A percentile compares a stretch with the other conserved stretches of the same genome.
Conservation (phyloP, 1,140 invertebrate genomes). For the Rhysida immarginata region DNA sequence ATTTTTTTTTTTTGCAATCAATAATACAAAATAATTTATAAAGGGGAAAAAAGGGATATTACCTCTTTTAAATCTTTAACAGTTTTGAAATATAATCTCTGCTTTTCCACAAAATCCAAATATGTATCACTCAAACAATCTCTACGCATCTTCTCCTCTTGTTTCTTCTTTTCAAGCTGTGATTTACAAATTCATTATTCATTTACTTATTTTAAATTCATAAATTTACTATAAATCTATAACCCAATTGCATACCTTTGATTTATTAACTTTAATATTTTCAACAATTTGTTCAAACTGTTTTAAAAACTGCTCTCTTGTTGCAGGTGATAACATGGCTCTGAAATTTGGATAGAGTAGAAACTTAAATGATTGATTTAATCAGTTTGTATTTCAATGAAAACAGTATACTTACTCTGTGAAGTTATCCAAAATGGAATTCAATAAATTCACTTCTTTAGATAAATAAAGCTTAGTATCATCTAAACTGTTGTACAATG, state of each 20-base stretch:
- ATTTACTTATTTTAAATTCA: neutral
- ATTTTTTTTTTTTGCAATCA: no score
- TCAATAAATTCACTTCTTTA: conserved; percentile 78
- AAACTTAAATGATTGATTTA: neutral
- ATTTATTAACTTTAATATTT: conserved; percentile 61
- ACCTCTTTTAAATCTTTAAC: conserved; percentile 53
- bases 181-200: neutral
- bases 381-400: neutral
- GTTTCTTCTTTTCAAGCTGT: conserved; percentile 36
- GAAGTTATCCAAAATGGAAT: conserved; percentile 89
- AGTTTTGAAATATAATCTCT: conserved; percentile 67
- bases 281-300: conserved; percentile 77
- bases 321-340: conserved; percentile 29
- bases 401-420: conserved; percentile 48
- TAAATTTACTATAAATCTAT: neutral
- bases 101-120: conserved; percentile 54
- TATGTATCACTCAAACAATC: conserved; percentile 53
- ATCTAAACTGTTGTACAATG: conserved; percentile 86
- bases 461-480: conserved; percentile 80
- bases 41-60: no score
- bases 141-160: conserved; percentile 53
- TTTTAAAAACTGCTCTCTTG: conserved; percentile 67
- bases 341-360: conserved; percentile 18
- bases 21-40: no score
- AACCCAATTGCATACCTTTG: conserved; percentile 39